A percentile compares a stretch with the other conserved stretches of the same genome.
Evolutionary conservation across 2,113 vertebrate genomes (phyloP).

Genomic region (Istiophorus platypterus): DNA sequence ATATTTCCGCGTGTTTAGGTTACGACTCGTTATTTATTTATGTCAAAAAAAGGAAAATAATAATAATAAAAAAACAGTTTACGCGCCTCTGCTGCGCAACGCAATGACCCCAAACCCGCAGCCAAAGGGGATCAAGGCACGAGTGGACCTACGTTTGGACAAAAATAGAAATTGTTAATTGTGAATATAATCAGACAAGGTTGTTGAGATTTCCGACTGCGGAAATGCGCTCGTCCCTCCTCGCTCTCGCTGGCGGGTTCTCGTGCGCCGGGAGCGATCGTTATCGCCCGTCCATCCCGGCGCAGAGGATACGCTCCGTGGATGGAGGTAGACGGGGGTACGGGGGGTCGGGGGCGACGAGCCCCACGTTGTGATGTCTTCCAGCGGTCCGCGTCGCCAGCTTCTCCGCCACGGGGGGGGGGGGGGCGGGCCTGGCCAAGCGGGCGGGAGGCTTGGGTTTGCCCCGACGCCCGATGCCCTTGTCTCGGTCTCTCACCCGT

Average conservation of each 20-base stretch:
- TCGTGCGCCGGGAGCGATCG: slow-evolving; percentile 33
- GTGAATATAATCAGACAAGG: background rate
- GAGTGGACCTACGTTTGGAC: background rate
- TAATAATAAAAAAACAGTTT: background rate
- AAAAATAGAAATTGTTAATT: background rate
- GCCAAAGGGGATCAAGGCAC: background rate
- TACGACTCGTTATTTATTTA: background rate
- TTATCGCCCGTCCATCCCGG: slow-evolving; percentile 33
- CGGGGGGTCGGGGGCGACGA: background rate
- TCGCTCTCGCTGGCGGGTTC: slow-evolving; percentile 30
- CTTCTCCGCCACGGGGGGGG: too few relatives aligned
- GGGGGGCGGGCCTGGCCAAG: too few relatives aligned
- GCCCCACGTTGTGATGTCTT: background rate
- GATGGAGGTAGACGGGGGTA: background rate
- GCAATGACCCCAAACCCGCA: slow-evolving; percentile 30
- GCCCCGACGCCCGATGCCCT: slow-evolving; percentile 60
- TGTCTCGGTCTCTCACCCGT: too few relatives aligned
- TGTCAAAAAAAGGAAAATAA: too few relatives aligned
- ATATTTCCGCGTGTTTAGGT: slow-evolving; percentile 1
- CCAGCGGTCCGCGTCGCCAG: background rate
- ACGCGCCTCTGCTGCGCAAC: slow-evolving; percentile 18
- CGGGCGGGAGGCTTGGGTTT: too few relatives aligned
- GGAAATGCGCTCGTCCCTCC: slow-evolving; percentile 1
- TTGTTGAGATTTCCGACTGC: background rate
- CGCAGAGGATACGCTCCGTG: background rate